Conservation (phyloP, 2,113 vertebrate genomes). For the Chionomys nivalis region DNA sequence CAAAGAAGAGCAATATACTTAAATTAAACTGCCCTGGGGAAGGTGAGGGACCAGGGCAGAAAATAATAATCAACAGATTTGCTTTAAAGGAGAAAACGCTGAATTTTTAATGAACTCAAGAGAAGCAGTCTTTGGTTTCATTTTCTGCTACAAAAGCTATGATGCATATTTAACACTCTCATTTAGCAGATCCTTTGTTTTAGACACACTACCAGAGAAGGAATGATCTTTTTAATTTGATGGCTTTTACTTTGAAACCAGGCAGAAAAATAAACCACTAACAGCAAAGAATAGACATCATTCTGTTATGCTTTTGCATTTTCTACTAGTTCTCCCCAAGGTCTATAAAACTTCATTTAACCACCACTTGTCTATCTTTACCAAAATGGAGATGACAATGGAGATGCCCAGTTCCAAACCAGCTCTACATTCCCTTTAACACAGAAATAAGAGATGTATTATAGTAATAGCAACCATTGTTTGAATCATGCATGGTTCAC, state of each 20-base stretch:
- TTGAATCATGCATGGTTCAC: neutral
- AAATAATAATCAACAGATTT: neutral
- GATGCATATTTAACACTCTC: neutral
- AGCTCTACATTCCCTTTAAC: neutral
- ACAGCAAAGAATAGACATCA: neutral
- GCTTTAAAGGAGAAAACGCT: neutral
- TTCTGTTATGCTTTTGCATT: neutral
- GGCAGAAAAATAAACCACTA: neutral
- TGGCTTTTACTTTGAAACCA: neutral
- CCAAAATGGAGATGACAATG: neutral
- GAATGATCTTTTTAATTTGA: neutral
- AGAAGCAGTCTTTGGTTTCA: neutral
- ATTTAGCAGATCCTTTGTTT: neutral
- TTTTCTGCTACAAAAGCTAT: neutral
- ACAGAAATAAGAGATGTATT: neutral
- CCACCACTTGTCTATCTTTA: neutral
- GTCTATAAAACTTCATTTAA: neutral
- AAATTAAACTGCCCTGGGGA: slow-evolving; percentile 34
- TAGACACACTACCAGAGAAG: neutral
- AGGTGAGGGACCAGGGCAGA: neutral
- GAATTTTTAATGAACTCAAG: slow-evolving; percentile 31
- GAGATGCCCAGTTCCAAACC: neutral
- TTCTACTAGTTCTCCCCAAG: slow-evolving; percentile 15
- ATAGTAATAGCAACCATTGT: neutral
- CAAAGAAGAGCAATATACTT: neutral